phyloP scores from a whole-genome alignment of 2,888 invertebrate genomes.

The Plebejus melissa region DNA sequence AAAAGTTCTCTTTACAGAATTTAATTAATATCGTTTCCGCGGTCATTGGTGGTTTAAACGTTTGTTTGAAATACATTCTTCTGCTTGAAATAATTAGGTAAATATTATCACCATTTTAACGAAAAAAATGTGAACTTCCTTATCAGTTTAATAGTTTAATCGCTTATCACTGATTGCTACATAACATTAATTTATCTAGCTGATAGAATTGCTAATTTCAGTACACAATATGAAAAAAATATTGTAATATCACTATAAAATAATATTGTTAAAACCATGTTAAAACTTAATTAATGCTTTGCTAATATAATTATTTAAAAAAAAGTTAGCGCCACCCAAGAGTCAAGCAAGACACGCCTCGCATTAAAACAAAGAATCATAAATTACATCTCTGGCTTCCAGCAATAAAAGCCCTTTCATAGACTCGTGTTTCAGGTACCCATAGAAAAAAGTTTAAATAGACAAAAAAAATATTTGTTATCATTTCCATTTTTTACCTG shows the following conservation, averaged over 20 bases:
- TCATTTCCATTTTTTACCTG: conserved; percentile 61
- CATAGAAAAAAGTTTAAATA: conserved; percentile 47
- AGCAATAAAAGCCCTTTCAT: not conserved
- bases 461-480: conserved; percentile 45
- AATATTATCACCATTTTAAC: not conserved
- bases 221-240: not conserved
- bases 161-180: not conserved
- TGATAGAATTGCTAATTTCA: not conserved
- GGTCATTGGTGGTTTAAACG: too few relatives aligned
- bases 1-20: too few relatives aligned
- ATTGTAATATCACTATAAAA: not conserved
- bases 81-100: not conserved
- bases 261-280: too few relatives aligned
- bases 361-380: conserved; percentile 15
- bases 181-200: not conserved
- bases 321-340: conserved; percentile 20
- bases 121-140: not conserved
- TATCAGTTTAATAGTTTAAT: not conserved
- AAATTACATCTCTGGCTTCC: not conserved
- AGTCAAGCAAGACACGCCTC: conserved; percentile 6
- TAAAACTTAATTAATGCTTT: not conserved
- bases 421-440: conserved; percentile 35
- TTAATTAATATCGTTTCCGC: too few relatives aligned
- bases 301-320: not conserved
- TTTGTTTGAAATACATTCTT: too few relatives aligned